Evolutionary conservation across 2,888 invertebrate species (phyloP).

Genomic region (Listrodromus nycthemerus): DNA sequence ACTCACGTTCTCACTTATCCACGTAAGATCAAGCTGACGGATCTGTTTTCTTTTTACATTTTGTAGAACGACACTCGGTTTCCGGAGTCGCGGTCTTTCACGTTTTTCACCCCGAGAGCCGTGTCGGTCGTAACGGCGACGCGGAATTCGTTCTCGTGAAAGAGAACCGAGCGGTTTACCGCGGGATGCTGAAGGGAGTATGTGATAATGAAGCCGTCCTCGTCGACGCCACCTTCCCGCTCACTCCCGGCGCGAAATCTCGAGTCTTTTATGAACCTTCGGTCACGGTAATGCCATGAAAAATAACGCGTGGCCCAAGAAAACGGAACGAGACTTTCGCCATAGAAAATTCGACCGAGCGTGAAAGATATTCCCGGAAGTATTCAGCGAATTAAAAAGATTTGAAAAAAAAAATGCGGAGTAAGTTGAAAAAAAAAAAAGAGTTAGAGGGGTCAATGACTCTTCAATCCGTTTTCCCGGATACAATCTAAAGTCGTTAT

Average conservation of each 20-base stretch:
- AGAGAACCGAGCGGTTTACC: conserved; percentile 38
- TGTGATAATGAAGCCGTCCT: conserved; percentile 36
- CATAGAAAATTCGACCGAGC: too few relatives aligned
- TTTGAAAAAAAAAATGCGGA: conserved; percentile 24
- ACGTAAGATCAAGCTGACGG: neutral
- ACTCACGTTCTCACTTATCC: neutral
- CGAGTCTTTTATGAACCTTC: too few relatives aligned
- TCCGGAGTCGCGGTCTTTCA: conserved; percentile 31
- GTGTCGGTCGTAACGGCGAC: conserved; percentile 54
- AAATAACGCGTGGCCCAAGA: too few relatives aligned
- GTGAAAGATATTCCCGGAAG: too few relatives aligned
- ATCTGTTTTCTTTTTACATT: conserved; percentile 8
- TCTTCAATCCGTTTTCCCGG: neutral
- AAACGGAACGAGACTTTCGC: neutral
- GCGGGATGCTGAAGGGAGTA: conserved; percentile 24
- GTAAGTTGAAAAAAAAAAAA: neutral
- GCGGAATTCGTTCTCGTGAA: conserved; percentile 56
- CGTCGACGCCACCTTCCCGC: too few relatives aligned
- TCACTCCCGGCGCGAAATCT: too few relatives aligned
- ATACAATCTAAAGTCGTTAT: neutral
- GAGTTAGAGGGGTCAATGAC: neutral
- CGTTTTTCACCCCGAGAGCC: conserved; percentile 30
- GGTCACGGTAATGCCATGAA: too few relatives aligned
- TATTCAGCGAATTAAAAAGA: neutral
- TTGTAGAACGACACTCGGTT: conserved; percentile 9